Evolutionary conservation across 2,797 vertebrate species (phyloP), one percentile per base, ranked within the genome.

Genomic region (Anolis apletophallus): DNA sequence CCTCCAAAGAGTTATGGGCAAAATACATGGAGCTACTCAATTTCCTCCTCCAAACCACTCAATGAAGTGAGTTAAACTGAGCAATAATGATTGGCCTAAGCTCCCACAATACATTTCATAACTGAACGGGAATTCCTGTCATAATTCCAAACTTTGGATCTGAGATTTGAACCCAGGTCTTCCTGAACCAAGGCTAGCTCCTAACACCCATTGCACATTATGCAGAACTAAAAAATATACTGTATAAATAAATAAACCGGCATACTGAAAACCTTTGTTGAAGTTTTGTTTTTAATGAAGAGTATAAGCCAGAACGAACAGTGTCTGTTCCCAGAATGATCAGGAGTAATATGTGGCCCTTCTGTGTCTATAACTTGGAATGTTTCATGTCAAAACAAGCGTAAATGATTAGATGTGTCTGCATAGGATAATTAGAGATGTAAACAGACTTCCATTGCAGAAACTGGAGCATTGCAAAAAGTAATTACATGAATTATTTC

Each of bases 371-470:
- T 81, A 87, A 88, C 86, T 88, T 89, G 83, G 75, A 89, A 87
- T 72, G 32, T 84, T 89, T 88, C 88, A 36, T 82, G 88, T 87
- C 94, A 91, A 91, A 93, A 93, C 94, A 93, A 93, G 95, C 73
- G 81, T 85, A 87, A 93, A 84, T 75, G 88, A 88, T 90, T 87
- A 54, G 55, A 50, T 74, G 83, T 89, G 88, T 88, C 91, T 91
- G 93, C 75, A 40, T 0, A 1, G 81, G 85, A 72, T 92, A 92
- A 88, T 92, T 80, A 92, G 78, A 86, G 88, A 87, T 81, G 91
- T 88, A 89, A 93, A 89, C 87, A 92, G 64, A 77, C 29, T 90
- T 85, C 87, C 88, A 76, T 16, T 74, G 64, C 89, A 94, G 87
- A 87, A 92, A 89, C 88, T 91, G 32, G 88, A 91, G 93, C 92